phyloP scores from a whole-genome alignment of 2,888 invertebrate species.

The Meganola albula region DNA sequence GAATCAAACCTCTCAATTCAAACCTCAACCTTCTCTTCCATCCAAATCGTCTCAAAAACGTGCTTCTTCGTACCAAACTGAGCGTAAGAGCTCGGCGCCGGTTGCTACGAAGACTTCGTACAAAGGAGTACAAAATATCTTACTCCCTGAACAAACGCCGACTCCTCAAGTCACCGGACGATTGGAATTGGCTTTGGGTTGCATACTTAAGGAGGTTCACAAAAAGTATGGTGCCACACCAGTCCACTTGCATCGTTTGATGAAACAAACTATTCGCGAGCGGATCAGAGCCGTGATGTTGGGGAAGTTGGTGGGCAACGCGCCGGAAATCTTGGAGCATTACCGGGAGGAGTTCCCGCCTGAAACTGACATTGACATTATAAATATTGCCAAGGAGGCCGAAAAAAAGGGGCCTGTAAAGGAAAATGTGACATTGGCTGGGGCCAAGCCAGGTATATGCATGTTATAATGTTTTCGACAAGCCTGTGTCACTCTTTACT shows the following conservation, averaged over 20 bases:
- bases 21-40: conserved; percentile 29
- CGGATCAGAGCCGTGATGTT: conserved; percentile 49
- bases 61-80: conserved; percentile 20
- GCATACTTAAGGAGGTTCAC: conserved; percentile 44
- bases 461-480: too few species aligned
- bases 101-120: conserved; percentile 14
- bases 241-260: conserved; percentile 26
- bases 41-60: conserved; percentile 33
- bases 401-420: not conserved
- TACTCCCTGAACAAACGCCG: conserved; percentile 37
- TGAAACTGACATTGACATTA: conserved; percentile 42
- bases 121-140: conserved; percentile 18
- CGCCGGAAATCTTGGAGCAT: conserved; percentile 29
- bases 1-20: conserved; percentile 34
- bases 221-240: conserved; percentile 23
- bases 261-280: conserved; percentile 52
- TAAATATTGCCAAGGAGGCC: conserved; percentile 35
- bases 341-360: conserved; percentile 45
- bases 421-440: too few species aligned
- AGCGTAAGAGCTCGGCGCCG: conserved; percentile 28
- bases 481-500: too few species aligned
- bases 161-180: conserved; percentile 46
- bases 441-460: too few species aligned
- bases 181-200: conserved; percentile 56
- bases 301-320: conserved; percentile 39